Base-by-base conservation (phyloP, 1,140 invertebrate genomes). In the Drosophila eugracilis region DNA sequence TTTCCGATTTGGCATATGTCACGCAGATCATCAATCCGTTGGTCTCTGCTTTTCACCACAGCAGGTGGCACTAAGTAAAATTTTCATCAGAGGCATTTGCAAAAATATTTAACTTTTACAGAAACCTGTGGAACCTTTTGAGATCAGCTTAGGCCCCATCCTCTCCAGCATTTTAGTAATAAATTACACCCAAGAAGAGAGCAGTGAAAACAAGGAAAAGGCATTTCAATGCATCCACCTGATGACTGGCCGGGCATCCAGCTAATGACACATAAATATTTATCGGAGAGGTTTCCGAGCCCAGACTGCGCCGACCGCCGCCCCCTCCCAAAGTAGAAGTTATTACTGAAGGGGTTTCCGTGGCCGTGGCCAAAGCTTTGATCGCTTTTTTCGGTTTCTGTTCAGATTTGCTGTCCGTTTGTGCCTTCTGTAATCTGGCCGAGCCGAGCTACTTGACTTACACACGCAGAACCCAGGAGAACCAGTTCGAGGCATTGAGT, bases 251-350 rank as follows among this genome's bases (percentile, higher is more conserved):
- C 55, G 52, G 47, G 60, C 73, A 73, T 67, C 42, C 74, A 63
- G 60, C 80, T 85, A 85, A 85, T 85, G 81, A 85, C 81, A 85
- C 81, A 85, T 85, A 81, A 85, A 85, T 76, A 85, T 86, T 85
- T 86, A 85, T 73, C 73, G 63, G 72, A 53, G 19, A 22, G n/a
- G n/a, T n/a, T n/a, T 47, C 62, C 41, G 9, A 47, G 12, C 5
- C 42, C 48, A 12, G n/a, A n/a, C n/a, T n/a, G n/a, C n/a, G n/a
- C n/a, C n/a, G n/a, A n/a, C n/a, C 17, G 15, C 37, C 26, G 36
- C 32, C 62, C 57, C 47, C 47, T 44, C 36, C 28, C 41, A 6
- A 5, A 34, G 42, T n/a, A 37, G 26, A 26, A 70, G 49, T 55
- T 78, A 66, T 78, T 84, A 77, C 80, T 74, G 59, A 80, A 85